These are phyloP conservation scores for Gnatocerus cornutus DNA, from an alignment of 2,888 invertebrate genomes.

Conservation along the genomic window DNA sequence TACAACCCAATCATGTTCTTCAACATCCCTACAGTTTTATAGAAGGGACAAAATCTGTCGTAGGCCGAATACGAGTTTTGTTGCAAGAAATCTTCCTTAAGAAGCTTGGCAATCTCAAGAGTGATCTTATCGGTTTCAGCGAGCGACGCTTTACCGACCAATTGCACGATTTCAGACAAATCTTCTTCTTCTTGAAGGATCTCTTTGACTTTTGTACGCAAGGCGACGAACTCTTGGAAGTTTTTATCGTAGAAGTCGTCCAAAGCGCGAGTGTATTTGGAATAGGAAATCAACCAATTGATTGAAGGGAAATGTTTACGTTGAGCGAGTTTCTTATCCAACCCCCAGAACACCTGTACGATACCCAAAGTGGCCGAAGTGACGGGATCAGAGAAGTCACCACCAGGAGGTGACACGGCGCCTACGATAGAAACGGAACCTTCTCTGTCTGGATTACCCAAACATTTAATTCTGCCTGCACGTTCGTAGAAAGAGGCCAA, in stretches of 20 bases:
- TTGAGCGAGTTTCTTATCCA: constrained; percentile 99
- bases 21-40: constrained; percentile 99
- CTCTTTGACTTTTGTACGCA: constrained; percentile 93
- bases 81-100: constrained; percentile 99
- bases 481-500: constrained; percentile 99
- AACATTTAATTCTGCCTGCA: constrained; percentile 96
- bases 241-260: constrained; percentile 99
- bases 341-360: constrained; percentile 97
- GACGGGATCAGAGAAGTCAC: constrained; percentile 99
- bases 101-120: constrained; percentile 96
- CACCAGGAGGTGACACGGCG: constrained; percentile 99
- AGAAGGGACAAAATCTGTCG: constrained; percentile 99
- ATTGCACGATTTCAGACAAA: constrained; percentile 99
- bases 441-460: constrained; percentile 98
- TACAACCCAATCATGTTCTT: constrained; percentile 98
- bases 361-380: constrained; percentile 92
- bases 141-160: constrained; percentile 98
- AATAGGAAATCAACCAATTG: constrained; percentile 98
- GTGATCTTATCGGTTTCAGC: constrained; percentile 99
- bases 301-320: constrained; percentile 99
- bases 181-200: constrained; percentile 93
- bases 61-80: constrained; percentile 98
- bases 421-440: constrained; percentile 99
- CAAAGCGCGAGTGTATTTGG: constrained; percentile 98
- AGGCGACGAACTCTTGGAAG: constrained; percentile 96